Base-by-base conservation (phyloP, 2,888 invertebrate species). In the Volucella zonaria region DNA sequence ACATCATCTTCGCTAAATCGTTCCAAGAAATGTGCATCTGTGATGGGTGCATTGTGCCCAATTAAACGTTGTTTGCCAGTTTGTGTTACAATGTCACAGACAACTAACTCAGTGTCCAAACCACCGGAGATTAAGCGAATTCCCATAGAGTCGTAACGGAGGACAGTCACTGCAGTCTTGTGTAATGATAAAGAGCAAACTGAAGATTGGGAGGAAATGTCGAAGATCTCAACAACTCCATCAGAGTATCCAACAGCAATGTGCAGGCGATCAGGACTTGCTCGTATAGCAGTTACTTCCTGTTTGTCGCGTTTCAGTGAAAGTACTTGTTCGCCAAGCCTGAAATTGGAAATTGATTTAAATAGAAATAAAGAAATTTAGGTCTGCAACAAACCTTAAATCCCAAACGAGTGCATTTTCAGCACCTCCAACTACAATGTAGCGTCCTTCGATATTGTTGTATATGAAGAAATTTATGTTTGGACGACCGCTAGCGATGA, bases 371-470 rank as follows among this genome's bases (percentile, higher is more conserved):
- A 47, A 40, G 0, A 38, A 23, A n/a, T 15, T 51, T 40, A 9
- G 66, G 40, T 1, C 8, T 8, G 75, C 77, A 61, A 62, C 70
- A 89, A 91, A 94, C 90, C 96, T 94, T 90, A 98, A 93, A 93
- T 99, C 99, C 98, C 98, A 99, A 89, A 99, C 94, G 89, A 96
- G 94, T 82, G 98, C 96, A 94, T 97, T 96, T 93, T 99, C 98
- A 89, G 97, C 97, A 9, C 97, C 97, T 67, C 97, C 97, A n/a
- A 96, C 96, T 54, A 97, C 98, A 62, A 97, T 94, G 92, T 95
- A 97, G 90, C 97, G 94, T 54, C 97, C 97, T 89, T 95, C 95
- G 85, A 95, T 94, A 62, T 95, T 95, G 88, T 96, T 94, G 77
- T 96, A 92, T 49, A 96, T 95, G 1, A 98, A 94, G 91, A 97